Base-by-base conservation (phyloP, 2,113 vertebrate genomes). In the Phalacrocorax brasilianus region DNA sequence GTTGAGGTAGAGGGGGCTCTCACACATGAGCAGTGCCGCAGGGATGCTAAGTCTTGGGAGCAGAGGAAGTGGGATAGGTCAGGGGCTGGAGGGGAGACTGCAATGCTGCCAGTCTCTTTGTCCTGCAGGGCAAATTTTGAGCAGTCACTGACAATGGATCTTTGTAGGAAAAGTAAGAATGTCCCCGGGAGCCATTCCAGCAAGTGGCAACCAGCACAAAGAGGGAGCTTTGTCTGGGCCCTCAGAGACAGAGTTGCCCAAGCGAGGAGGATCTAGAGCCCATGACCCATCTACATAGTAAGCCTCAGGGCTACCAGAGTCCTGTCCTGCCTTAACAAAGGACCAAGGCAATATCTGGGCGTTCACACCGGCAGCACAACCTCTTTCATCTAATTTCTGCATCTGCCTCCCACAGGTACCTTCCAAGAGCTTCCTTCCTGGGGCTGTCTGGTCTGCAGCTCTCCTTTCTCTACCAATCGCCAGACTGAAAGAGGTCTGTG, bases 271-370 rank as follows among this genome's bases (percentile, higher is more conserved):
- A 49, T 12, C 59, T 66, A 49, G 59, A 66, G 49, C 49, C 26
- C 26, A 52, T 1, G 0, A 3, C 33, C 40, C n/a, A n/a, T 47
- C n/a, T 12, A 56, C 27, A 32, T 1, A 1, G 2, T 7, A 21
- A 13, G 47, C 72, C 11, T 59, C 81, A 20, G 55, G 66, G 53
- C 76, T 59, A n/a, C 58, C 49, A 10, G 74, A n/a, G 45, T 30
- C 61, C 72, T 11, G 42, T 0, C 5, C 58, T 56, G 30, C 47
- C 75, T 70, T 59, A 58, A 27, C 1, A 0, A 45, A n/a, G 56
- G 58, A 71, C 28, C 30, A 13, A 19, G 0, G 1, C 71, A 11
- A 30, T 23, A 24, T 6, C 7, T 42, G 59, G n/a, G 45, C 42
- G 28, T 2, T 38, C 67, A 47, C 42, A 56, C 28, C 0, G 1